These are phyloP conservation scores for Eurypyga helias DNA, from an alignment of 2,113 vertebrate species.

Conservation along the genomic window DNA sequence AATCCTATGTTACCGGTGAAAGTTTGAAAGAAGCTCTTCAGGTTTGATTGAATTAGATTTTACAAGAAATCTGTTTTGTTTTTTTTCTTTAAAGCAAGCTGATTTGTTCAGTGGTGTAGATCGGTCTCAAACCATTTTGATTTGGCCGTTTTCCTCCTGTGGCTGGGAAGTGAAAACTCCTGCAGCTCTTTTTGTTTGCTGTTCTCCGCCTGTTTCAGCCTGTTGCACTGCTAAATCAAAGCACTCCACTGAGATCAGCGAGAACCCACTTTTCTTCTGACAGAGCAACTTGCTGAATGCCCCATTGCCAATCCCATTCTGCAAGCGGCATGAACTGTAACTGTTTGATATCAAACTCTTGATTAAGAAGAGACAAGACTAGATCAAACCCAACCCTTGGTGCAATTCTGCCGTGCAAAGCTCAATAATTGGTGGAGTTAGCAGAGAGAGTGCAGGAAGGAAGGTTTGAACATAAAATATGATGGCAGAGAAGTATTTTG, in stretches of 20 bases:
- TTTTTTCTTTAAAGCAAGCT: background rate
- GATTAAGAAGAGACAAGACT: background rate
- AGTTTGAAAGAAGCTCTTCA: background rate
- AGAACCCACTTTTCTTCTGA: background rate
- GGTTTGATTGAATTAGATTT: background rate
- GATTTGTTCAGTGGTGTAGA: background rate
- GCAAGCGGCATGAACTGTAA: background rate
- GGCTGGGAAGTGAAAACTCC: background rate
- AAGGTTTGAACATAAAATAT: background rate
- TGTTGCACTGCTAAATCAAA: constrained; percentile 16
- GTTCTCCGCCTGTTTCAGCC: background rate
- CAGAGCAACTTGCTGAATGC: background rate
- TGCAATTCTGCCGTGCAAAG: background rate
- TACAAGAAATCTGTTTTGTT: background rate
- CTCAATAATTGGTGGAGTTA: background rate
- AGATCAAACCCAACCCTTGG: background rate
- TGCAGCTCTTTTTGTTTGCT: background rate
- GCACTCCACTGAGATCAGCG: background rate
- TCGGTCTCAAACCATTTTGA: background rate
- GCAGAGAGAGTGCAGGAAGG: background rate
- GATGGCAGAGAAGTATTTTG: background rate
- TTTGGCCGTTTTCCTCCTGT: background rate
- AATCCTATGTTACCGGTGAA: background rate
- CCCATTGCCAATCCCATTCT: background rate
- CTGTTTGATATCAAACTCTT: background rate